Evolutionary conservation across 1,140 invertebrate species (phyloP).

Genomic region (Drosophila lowei): DNA sequence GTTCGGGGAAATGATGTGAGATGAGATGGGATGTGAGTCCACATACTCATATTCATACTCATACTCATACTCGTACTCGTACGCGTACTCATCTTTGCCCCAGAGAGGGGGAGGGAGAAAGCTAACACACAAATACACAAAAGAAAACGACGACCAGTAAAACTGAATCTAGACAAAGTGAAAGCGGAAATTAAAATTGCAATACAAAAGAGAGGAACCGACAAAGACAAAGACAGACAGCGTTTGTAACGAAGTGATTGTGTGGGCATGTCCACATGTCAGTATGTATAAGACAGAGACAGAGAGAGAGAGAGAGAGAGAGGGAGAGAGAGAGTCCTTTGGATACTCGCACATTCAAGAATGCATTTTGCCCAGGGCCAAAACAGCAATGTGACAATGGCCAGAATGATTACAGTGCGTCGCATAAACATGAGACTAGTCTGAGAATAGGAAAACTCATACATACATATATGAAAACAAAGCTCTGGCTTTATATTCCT

Average conservation of each 20-base stretch:
- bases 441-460: too few relatives aligned
- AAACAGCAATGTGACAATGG: conserved; percentile 10
- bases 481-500: too few relatives aligned
- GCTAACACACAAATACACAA: conserved; percentile 39
- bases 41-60: too few relatives aligned
- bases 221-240: conserved; percentile 44
- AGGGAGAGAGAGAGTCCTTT: conserved; percentile 1
- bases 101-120: not conserved
- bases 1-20: conserved; percentile 1
- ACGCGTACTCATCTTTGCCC: too few relatives aligned
- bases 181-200: conserved; percentile 81
- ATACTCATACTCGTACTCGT: too few relatives aligned
- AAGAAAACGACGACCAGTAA: conserved; percentile 50
- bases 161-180: conserved; percentile 78
- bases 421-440: not conserved
- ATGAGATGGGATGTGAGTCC: conserved; percentile 15
- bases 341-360: conserved; percentile 16
- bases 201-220: conserved; percentile 59
- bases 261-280: conserved; percentile 5
- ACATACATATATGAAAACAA: too few relatives aligned
- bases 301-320: too few relatives aligned
- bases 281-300: not conserved
- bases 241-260: conserved; percentile 64
- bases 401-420: not conserved
- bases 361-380: conserved; percentile 26